Evolutionary conservation across 2,113 vertebrate genomes (phyloP).

Genomic region (Lampris megalopsis): DNA sequence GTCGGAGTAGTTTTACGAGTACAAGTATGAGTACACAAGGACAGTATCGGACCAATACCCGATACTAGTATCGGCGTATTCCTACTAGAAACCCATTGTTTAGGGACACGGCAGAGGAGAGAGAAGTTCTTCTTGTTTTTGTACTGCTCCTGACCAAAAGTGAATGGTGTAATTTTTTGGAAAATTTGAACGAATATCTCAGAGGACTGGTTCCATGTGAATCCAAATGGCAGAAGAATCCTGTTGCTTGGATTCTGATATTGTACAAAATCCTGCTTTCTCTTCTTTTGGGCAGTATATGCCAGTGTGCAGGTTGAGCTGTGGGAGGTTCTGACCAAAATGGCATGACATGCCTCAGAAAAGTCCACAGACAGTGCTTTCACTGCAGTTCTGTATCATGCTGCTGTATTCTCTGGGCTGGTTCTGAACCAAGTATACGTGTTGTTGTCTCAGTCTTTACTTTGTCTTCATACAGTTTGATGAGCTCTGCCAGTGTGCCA

Average conservation of each 20-base stretch:
- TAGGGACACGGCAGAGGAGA: conserved; percentile 12
- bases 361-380: conserved; percentile 28
- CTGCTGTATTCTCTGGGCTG: conserved; percentile 26
- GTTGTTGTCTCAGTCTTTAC: conserved; percentile 13
- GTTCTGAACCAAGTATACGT: conserved; percentile 14
- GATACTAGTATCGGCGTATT: too few relatives aligned
- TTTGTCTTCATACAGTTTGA: conserved; percentile 26
- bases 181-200: not conserved
- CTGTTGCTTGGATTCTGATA: conserved; percentile 25
- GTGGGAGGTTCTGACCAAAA: conserved; percentile 30
- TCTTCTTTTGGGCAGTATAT: conserved; percentile 17
- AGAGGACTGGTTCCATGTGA: conserved; percentile 26
- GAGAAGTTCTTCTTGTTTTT: conserved; percentile 22
- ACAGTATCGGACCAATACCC: too few relatives aligned
- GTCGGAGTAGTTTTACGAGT: too few relatives aligned
- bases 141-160: conserved; percentile 31
- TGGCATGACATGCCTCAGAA: conserved; percentile 18
- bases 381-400: conserved; percentile 15
- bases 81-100: not conserved
- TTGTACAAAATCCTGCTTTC: conserved; percentile 11
- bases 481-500: conserved; percentile 10
- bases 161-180: conserved; percentile 7
- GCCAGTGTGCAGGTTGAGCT: conserved; percentile 23
- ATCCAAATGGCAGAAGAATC: conserved; percentile 17
- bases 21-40: too few relatives aligned